Evolutionary conservation across 2,888 invertebrate genomes (phyloP).

Genomic region (Microlaimidae sp.): DNA sequence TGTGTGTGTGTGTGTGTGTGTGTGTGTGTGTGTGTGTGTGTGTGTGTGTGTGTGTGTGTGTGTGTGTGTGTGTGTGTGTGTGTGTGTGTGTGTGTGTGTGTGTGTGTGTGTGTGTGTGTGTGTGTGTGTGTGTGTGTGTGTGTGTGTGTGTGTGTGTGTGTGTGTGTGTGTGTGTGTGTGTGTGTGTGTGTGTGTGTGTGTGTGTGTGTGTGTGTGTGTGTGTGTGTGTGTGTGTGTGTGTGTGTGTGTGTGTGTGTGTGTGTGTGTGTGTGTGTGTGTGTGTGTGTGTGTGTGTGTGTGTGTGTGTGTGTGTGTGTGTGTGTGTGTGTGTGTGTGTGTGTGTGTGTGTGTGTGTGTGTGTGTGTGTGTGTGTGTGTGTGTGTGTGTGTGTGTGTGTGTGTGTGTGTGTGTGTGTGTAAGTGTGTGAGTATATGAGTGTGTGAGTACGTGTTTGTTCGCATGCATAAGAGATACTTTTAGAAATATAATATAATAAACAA

Average conservation of each 20-base stretch:
- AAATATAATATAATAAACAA: no score
- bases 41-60: no score
- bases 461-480: no score
- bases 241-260: background rate
- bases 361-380: background rate
- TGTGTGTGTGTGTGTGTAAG: constrained; percentile 2
- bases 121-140: no score
- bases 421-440: background rate
- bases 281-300: background rate
- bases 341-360: background rate
- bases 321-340: background rate
- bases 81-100: no score
- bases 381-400: constrained; percentile 2
- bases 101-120: no score
- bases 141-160: no score
- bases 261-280: background rate
- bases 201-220: constrained; percentile 2
- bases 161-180: background rate
- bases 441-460: no score
- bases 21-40: no score
- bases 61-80: no score
- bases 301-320: background rate
- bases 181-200: background rate
- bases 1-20: no score
- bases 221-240: background rate